Evolutionary conservation across 2,797 vertebrate species (phyloP).

Genomic region (Urosaurus nigricauda): DNA sequence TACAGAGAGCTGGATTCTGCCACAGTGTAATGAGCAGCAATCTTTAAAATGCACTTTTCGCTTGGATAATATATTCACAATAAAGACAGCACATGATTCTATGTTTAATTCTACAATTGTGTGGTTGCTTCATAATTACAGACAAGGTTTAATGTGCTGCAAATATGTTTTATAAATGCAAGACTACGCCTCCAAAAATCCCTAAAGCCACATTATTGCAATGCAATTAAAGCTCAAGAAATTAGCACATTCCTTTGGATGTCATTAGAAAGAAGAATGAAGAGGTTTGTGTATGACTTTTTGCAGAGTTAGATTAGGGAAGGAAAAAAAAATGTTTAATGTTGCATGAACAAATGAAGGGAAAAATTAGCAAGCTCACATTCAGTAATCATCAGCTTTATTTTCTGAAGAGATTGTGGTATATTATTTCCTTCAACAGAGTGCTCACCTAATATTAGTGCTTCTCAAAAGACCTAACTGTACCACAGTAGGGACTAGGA

Average conservation of each 20-base stretch:
- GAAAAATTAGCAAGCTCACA: neutral
- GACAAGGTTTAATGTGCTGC: slow-evolving; percentile 49
- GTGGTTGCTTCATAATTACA: slow-evolving; percentile 55
- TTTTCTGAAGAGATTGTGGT: slow-evolving; percentile 15
- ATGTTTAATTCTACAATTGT: slow-evolving; percentile 41
- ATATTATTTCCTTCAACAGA: slow-evolving; percentile 18
- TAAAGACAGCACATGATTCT: slow-evolving; percentile 43
- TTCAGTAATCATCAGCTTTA: slow-evolving; percentile 32
- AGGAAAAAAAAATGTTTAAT: slow-evolving; percentile 15
- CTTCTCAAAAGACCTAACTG: slow-evolving; percentile 1
- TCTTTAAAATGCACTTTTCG: slow-evolving; percentile 5
- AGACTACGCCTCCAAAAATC: slow-evolving; percentile 31
- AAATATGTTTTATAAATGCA: slow-evolving; percentile 45
- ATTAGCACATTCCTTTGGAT: slow-evolving; percentile 33
- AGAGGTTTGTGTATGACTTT: slow-evolving; percentile 24
- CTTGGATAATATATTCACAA: slow-evolving; percentile 39
- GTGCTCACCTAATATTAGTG: neutral
- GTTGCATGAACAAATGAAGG: slow-evolving; percentile 25
- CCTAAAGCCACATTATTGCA: slow-evolving; percentile 19
- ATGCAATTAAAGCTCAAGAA: slow-evolving; percentile 48
- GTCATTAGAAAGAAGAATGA: slow-evolving; percentile 35
- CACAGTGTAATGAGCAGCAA: slow-evolving; percentile 15
- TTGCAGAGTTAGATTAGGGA: slow-evolving; percentile 25
- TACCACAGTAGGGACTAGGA: neutral
- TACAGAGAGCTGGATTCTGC: slow-evolving; percentile 45